A percentile compares a stretch with the other conserved stretches of the same genome.
These are phyloP conservation scores for Columba janthina DNA, from an alignment of 2,113 vertebrate genomes.

Conservation along the genomic window DNA sequence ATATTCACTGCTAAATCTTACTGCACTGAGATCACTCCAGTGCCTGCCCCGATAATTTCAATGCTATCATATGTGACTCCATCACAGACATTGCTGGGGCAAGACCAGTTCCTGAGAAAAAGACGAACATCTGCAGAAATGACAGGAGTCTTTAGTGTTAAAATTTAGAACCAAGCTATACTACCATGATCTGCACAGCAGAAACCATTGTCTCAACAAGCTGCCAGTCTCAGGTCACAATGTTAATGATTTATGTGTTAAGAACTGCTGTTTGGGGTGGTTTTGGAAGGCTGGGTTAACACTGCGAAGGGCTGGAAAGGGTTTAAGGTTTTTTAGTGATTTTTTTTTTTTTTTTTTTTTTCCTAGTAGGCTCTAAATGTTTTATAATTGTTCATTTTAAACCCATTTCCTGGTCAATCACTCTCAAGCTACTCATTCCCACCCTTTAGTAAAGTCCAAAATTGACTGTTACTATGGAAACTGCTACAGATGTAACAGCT, in stretches of 20 bases:
- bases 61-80: neutral
- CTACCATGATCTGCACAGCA: neutral
- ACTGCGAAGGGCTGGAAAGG: neutral
- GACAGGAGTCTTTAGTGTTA: neutral
- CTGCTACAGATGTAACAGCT: slow-evolving; percentile 54
- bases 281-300: neutral
- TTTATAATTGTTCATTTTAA: slow-evolving; percentile 43
- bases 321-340: neutral
- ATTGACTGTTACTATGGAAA: slow-evolving; percentile 70
- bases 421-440: slow-evolving; percentile 1
- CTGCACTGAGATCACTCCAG: neutral
- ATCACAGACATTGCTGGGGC: neutral
- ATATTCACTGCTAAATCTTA: neutral
- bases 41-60: neutral
- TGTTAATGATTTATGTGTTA: neutral
- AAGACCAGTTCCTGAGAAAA: neutral
- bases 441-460: slow-evolving; percentile 47
- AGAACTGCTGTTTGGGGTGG: neutral
- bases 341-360: neutral
- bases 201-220: neutral
- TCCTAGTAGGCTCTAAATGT: neutral
- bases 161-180: neutral
- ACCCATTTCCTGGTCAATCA: slow-evolving; percentile 32
- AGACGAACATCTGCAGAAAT: neutral
- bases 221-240: slow-evolving; percentile 1